These are phyloP conservation scores for Brachionus plicatilis DNA, from an alignment of 1,140 invertebrate species.

Conservation along the genomic window DNA sequence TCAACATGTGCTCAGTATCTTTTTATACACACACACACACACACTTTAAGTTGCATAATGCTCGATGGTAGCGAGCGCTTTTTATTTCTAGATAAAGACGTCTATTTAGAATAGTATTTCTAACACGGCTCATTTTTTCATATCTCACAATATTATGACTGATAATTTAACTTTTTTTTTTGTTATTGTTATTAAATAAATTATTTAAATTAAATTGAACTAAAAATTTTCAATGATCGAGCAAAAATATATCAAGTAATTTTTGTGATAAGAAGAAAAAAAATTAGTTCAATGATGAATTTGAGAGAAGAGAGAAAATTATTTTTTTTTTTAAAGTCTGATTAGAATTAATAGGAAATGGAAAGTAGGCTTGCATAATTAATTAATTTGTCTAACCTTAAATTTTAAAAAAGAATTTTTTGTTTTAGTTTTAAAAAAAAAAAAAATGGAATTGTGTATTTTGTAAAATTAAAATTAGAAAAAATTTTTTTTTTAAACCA, in stretches of 20 bases:
- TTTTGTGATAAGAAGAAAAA: neutral
- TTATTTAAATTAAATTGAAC: neutral
- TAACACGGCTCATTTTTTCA: neutral
- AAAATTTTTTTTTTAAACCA: no score
- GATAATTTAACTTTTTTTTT: no score
- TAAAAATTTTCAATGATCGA: neutral
- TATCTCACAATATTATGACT: neutral
- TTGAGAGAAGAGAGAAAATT: neutral
- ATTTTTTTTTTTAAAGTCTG: no score
- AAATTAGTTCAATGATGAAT: neutral
- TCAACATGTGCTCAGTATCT: constrained; percentile 21
- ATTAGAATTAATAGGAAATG: neutral
- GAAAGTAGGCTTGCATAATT: no score
- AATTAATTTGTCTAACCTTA: no score
- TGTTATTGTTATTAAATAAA: no score
- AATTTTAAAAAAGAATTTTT: no score
- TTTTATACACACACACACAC: neutral
- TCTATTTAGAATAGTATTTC: neutral
- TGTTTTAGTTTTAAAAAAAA: no score
- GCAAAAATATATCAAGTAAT: neutral
- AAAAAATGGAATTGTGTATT: no score
- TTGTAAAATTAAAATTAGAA: no score
- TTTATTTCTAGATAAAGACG: constrained; percentile 1
- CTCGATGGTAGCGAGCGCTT: neutral
- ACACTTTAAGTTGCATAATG: neutral